Evolutionary conservation across 2,113 vertebrate genomes (phyloP), one percentile per base, ranked within the genome.

Genomic region (Pelecanoides urinatrix): DNA sequence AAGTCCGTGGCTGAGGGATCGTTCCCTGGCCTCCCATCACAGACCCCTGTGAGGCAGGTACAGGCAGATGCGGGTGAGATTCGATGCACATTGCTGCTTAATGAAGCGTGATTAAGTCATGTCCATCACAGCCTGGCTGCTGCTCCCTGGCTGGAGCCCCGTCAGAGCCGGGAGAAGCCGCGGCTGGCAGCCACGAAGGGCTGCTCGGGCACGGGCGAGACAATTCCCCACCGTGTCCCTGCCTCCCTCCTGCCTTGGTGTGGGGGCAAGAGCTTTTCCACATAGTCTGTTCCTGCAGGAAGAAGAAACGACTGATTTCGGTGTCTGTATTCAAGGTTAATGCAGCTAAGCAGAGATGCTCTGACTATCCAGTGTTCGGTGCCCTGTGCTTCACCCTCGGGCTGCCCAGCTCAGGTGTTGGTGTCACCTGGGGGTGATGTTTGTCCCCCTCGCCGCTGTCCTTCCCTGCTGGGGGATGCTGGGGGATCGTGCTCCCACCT

Each of bases 1-100:
- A 16, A 40, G 25, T 22, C 56, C 4, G 3, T 7, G 11, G 30
- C 42, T 1, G 0, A 18, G 20, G 47, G 40, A 36, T 63, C 3
- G 3, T 62, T 36, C 79, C 49, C 53, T 62, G 29, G n/a, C 16
- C 34, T 61, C 70, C 77, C 18, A 7, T 49, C 49, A 19, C 13
- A 52, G 50, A 5, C 12, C 40, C 62, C 0, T 1, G 34, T 23
- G 74, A 44, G 58, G 38, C 50, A 52, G 58, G 44, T 23, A 58
- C 32, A 50, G 40, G 45, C 40, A 47, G 45, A 47, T 7, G 16
- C 0, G 2, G 36, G 47, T 11, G 34, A 47, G 44, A 53, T 34
- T 6, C 21, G 19, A 52, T 52, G 17, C 50, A 34, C 6, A 0
- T 10, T 25, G 56, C 16, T 20, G 30, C 32, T 40, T 74, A 75